Percentiles rank a stretch among this genome's conserved stretches.
These are phyloP conservation scores for Papilio machaon DNA, from an alignment of 1,140 invertebrate genomes.

Conservation along the genomic window DNA sequence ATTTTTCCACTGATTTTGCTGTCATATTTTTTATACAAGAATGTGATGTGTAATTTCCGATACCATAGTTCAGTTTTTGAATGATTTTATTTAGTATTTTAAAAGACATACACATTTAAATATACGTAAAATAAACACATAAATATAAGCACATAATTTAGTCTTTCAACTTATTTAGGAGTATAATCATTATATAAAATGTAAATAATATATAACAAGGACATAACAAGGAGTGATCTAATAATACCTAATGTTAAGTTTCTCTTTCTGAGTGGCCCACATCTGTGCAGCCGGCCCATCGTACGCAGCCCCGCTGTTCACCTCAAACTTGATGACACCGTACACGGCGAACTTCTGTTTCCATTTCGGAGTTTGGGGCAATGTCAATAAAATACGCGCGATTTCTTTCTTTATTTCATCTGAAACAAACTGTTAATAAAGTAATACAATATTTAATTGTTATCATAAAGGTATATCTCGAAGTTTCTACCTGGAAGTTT, in stretches of 20 bases:
- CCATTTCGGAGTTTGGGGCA: constrained; percentile 75
- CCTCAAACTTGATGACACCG: constrained; percentile 80
- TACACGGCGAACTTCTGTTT: constrained; percentile 80
- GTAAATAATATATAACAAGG: constrained; percentile 78
- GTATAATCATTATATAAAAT: constrained; percentile 76
- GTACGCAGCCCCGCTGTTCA: constrained; percentile 79
- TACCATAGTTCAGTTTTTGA: neutral
- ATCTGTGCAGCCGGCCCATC: constrained; percentile 80
- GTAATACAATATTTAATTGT: constrained; percentile 22
- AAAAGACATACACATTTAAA: constrained; percentile 49
- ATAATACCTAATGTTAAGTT: constrained; percentile 83
- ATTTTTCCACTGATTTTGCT: neutral
- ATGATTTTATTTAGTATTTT: constrained; percentile 45
- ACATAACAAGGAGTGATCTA: constrained; percentile 75
- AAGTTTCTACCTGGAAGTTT: constrained; percentile 80
- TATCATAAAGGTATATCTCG: neutral
- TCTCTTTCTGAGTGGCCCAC: constrained; percentile 79
- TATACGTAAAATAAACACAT: constrained; percentile 39
- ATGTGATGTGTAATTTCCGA: neutral
- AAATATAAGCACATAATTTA: constrained; percentile 36
- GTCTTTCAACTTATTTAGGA: constrained; percentile 57
- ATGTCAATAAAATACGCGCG: constrained; percentile 68
- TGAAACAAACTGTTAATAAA: constrained; percentile 58
- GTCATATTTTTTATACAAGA: neutral
- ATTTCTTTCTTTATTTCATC: constrained; percentile 79